Evolutionary conservation across 1,140 invertebrate genomes (phyloP).

Genomic region (Thaumatotibia leucotreta): DNA sequence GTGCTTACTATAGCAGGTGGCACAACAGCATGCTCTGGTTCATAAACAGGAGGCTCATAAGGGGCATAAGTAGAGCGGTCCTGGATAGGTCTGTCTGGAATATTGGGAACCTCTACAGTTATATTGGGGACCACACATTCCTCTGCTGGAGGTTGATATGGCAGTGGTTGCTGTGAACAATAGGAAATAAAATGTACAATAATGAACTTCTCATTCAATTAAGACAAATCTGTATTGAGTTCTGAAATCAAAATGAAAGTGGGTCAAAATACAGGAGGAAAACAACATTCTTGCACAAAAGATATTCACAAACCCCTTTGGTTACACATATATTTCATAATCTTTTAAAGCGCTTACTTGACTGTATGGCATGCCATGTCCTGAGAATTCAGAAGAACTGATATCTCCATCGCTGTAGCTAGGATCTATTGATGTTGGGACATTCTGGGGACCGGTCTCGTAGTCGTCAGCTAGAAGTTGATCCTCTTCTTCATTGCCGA

Average conservation of each 20-base stretch:
- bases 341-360: slow-evolving; percentile 32
- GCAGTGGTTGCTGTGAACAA: slow-evolving; percentile 23
- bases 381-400: slow-evolving; percentile 38
- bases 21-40: slow-evolving; percentile 50
- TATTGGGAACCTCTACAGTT: slow-evolving; percentile 52
- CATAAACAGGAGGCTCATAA: slow-evolving; percentile 45
- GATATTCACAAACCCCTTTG: no score
- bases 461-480: slow-evolving; percentile 66
- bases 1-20: slow-evolving; percentile 62
- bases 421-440: slow-evolving; percentile 41
- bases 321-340: no score
- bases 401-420: slow-evolving; percentile 38
- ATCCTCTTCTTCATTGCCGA: slow-evolving; percentile 70
- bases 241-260: no score
- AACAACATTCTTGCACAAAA: no score
- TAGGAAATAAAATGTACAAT: no score
- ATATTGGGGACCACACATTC: slow-evolving; percentile 68
- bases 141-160: slow-evolving; percentile 35
- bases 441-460: slow-evolving; percentile 58
- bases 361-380: slow-evolving; percentile 40
- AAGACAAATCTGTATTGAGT: no score
- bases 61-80: slow-evolving; percentile 54
- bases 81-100: slow-evolving; percentile 17
- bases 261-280: no score
- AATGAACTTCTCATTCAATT: no score